These are phyloP conservation scores for Ceratitis capitata DNA, from an alignment of 1,140 invertebrate genomes.

Conservation along the genomic window DNA sequence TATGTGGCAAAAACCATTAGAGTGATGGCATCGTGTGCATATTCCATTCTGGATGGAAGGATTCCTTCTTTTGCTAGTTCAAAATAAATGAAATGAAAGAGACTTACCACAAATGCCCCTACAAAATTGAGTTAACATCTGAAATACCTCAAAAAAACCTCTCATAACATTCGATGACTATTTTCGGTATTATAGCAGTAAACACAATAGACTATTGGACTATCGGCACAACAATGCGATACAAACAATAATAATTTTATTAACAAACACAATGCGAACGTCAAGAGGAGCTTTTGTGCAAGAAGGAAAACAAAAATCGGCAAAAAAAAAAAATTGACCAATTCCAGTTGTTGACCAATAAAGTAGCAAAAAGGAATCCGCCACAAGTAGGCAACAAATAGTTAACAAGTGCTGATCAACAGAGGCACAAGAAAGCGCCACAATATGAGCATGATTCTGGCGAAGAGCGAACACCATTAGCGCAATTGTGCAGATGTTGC, in stretches of 20 bases:
- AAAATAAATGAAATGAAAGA: no score
- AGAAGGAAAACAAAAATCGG: neutral
- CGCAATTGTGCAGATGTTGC: no score
- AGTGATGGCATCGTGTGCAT: no score
- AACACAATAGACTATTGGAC: neutral
- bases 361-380: neutral
- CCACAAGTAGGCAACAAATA: neutral
- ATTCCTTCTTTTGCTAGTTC: no score
- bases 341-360: neutral
- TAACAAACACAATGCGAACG: neutral
- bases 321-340: neutral
- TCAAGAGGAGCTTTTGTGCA: neutral
- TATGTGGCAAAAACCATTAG: no score
- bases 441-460: no score
- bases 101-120: no score
- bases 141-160: no score
- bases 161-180: no score
- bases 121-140: neutral
- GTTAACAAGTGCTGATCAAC: neutral
- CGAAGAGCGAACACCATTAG: no score
- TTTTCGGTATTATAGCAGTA: neutral
- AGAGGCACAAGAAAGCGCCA: neutral
- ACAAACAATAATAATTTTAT: neutral
- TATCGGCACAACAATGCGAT: neutral
- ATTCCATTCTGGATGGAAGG: no score